Evolutionary conservation across 2,888 invertebrate species (phyloP), one percentile per base, ranked within the genome.

Genomic region (Rhodophaea formosa): DNA sequence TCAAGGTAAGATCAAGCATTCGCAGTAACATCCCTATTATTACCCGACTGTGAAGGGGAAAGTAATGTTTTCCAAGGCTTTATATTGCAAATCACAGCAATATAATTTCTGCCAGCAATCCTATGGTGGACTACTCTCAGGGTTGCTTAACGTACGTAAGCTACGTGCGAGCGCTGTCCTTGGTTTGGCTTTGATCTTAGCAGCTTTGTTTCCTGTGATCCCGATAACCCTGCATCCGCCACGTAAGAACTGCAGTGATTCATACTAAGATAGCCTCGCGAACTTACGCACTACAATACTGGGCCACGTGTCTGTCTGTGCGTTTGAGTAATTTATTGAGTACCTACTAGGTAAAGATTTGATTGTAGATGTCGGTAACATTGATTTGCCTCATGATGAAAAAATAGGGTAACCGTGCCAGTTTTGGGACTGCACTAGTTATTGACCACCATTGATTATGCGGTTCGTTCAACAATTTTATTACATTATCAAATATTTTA

Each of bases 191-290:
- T 43, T 46, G 42, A 52, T 57, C 51, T 49, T 16, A 73, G 74
- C 72, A 73, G 83, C 80, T 80, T 79, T 81, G 74, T 72, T 75
- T 70, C 73, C 71, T 74, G 71, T 73, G 80, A 80, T 82, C 70
- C 68, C 76, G 88, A 88, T 89, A 89, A 88, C 88, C 84, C 64
- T 69, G 64, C 80, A 75, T 83, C 83, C 82, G 79, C 67, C 53
- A 74, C 69, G 42, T 23, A 51, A 51, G 35, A 17, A 8, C 71
- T n/a, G 71, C 72, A 78, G 75, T 84, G 82, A 84, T 72, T 84
- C 82, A 83, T 73, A 77, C 74, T 72, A 77, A 76, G 73, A 76
- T 51, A 39, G 16, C 51, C 69, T 70, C 67, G 63, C 62, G 64
- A 62, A 62, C 58, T 51, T 52, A 57, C 59, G 14, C 23, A 8